Conservation (phyloP, 2,797 vertebrate species). For the Pelobates cultripes region DNA sequence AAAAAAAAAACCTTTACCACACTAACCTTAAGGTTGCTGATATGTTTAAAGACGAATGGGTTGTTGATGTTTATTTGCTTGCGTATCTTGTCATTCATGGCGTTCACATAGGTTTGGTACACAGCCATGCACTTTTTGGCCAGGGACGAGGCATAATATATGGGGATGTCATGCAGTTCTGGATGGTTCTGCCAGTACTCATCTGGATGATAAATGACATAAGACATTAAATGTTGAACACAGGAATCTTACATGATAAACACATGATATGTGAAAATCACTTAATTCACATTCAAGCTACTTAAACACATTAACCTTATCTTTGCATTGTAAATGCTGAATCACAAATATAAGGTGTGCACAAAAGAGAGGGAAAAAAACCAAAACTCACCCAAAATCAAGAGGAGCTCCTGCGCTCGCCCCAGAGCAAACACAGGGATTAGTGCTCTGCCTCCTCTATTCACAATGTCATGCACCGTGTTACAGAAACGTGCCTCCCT, state of each 20-base stretch:
- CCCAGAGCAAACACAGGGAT: conserved; percentile 86
- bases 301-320: no score
- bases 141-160: conserved; percentile 95
- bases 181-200: conserved; percentile 98
- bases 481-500: conserved; percentile 93
- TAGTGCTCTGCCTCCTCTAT: conserved; percentile 89
- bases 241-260: neutral
- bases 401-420: conserved; percentile 89
- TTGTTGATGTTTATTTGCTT: conserved; percentile 99
- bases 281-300: no score
- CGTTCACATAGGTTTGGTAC: conserved; percentile 95
- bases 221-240: neutral
- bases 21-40: conserved; percentile 94
- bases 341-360: no score
- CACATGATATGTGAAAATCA: no score
- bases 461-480: conserved; percentile 94
- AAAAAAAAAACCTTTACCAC: no score
- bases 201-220: conserved; percentile 65
- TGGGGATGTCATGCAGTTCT: conserved; percentile 92
- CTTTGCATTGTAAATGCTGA: no score
- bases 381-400: conserved; percentile 82
- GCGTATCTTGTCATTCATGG: conserved; percentile 98
- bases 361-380: no score
- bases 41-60: conserved; percentile 98
- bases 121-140: conserved; percentile 98